Conservation (phyloP, 2,113 vertebrate species). For the Corythornis cristatus region DNA sequence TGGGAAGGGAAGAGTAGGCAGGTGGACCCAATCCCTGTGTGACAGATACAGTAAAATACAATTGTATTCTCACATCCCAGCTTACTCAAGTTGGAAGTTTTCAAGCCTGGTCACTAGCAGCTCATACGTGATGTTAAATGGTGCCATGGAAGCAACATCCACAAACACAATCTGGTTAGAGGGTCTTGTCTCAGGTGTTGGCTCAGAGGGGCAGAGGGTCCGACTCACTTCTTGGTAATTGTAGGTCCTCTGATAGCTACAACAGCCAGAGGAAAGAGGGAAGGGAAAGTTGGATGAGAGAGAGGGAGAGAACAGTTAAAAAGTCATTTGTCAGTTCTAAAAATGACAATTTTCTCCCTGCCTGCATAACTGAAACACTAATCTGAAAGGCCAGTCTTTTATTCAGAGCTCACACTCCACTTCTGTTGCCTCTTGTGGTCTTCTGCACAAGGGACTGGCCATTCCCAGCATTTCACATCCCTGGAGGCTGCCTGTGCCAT, state of each 20-base stretch:
- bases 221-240: slow-evolving; percentile 84
- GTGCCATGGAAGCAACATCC: slow-evolving; percentile 80
- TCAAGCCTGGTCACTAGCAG: slow-evolving; percentile 77
- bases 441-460: neutral
- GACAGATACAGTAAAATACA: neutral
- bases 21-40: neutral
- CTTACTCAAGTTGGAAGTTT: slow-evolving; percentile 82
- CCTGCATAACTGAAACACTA: neutral
- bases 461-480: neutral
- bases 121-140: slow-evolving; percentile 70
- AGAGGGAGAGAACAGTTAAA: neutral
- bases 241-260: slow-evolving; percentile 79
- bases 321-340: neutral
- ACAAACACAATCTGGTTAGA: slow-evolving; percentile 78
- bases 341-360: neutral
- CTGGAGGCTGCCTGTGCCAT: accelerated
- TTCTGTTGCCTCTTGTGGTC: neutral
- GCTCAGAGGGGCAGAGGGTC: slow-evolving; percentile 80
- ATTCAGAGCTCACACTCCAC: neutral
- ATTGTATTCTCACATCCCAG: neutral
- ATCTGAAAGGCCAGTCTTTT: neutral
- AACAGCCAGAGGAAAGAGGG: neutral
- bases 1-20: neutral
- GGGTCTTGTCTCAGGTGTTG: slow-evolving; percentile 64
- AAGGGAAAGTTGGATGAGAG: neutral